Evolutionary conservation across 2,113 vertebrate species (phyloP).

Genomic region (Galeopterus variegatus): DNA sequence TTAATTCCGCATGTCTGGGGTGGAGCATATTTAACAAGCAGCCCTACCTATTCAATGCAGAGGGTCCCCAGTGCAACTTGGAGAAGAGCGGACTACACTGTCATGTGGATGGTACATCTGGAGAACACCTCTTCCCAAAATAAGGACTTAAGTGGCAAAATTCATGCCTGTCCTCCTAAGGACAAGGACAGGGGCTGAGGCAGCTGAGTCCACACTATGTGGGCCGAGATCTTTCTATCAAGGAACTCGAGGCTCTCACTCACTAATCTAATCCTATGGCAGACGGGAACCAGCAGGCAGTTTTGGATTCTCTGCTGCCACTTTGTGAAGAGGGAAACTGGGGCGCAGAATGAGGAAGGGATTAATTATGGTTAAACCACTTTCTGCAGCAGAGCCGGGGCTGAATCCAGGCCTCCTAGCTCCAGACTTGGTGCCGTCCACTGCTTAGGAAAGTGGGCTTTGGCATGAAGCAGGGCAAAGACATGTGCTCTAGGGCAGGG

Average conservation of each 20-base stretch:
- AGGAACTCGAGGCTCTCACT: neutral
- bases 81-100: neutral
- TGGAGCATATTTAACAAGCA: too few species aligned
- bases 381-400: neutral
- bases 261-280: neutral
- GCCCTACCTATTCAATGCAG: neutral
- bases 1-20: neutral
- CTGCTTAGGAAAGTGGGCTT: neutral
- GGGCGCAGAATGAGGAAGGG: constrained; percentile 13
- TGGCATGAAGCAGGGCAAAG: rapidly evolving
- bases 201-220: neutral
- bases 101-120: neutral
- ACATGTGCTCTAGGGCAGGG: rapidly evolving
- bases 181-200: neutral
- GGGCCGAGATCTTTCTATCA: neutral
- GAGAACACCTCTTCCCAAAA: neutral
- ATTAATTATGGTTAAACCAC: neutral
- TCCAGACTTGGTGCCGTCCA: too few species aligned
- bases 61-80: neutral
- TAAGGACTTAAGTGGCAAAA: neutral
- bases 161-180: neutral
- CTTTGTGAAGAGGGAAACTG: neutral
- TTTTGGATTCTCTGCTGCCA: neutral
- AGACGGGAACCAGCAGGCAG: neutral
- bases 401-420: neutral